These are phyloP conservation scores for Taphrorychus bicolor DNA, from an alignment of 2,888 invertebrate genomes.

Conservation along the genomic window DNA sequence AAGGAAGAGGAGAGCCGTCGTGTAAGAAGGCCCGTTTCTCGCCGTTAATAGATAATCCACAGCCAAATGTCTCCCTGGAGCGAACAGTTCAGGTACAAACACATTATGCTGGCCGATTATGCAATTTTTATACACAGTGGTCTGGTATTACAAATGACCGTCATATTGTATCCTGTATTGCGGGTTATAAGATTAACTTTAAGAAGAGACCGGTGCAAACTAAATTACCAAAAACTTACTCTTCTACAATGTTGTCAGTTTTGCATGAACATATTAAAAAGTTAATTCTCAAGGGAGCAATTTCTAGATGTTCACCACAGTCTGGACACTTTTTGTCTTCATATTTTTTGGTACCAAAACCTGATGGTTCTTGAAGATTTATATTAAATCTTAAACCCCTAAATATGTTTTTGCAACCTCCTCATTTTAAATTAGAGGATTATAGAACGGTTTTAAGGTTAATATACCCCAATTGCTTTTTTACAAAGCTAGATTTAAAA, in stretches of 20 bases:
- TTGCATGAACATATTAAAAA: background rate
- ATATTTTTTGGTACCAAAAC: constrained; percentile 37
- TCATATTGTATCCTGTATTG: constrained; percentile 15
- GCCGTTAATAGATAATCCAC: constrained; percentile 12
- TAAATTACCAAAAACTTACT: constrained; percentile 6
- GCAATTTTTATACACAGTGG: constrained; percentile 22
- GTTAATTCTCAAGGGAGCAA: constrained; percentile 13
- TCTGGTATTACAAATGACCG: constrained; percentile 8
- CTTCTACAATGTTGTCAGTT: constrained; percentile 1
- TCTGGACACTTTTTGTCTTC: constrained; percentile 36
- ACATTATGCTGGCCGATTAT: constrained; percentile 19
- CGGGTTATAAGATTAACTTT: constrained; percentile 19
- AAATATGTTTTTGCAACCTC: constrained; percentile 42
- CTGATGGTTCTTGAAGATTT: constrained; percentile 30
- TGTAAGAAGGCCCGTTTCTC: background rate
- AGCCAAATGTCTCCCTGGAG: background rate
- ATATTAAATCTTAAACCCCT: constrained; percentile 42
- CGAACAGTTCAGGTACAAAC: constrained; percentile 11
- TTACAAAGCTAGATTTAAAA: too few relatives aligned
- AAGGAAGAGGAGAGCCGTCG: constrained; percentile 23
- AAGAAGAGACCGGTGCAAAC: constrained; percentile 12
- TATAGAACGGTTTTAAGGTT: constrained; percentile 42
- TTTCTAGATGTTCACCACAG: constrained; percentile 15
- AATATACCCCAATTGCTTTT: constrained; percentile 27
- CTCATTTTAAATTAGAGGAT: constrained; percentile 48